Evolutionary conservation across 2,113 vertebrate species (phyloP).

Genomic region (Sylvilagus bachmani): DNA sequence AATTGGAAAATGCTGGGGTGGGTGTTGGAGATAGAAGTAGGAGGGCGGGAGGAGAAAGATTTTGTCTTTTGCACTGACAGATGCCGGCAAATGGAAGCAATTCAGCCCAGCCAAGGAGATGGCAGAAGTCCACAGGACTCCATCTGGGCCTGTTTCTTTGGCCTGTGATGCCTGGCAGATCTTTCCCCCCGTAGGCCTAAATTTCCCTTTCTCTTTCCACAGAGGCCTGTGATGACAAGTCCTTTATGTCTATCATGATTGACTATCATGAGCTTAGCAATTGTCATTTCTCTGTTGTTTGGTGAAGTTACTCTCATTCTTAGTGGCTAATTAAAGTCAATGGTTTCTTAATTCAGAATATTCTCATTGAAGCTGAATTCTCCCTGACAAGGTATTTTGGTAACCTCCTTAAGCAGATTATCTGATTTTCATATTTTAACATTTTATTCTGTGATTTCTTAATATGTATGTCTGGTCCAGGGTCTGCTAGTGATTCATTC

Average conservation of each 20-base stretch:
- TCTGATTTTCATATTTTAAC: background rate
- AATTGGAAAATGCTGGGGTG: constrained; percentile 45
- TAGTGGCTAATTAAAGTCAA: constrained; percentile 41
- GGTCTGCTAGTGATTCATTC: background rate
- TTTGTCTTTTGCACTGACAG: constrained; percentile 70
- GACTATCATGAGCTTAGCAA: constrained; percentile 1
- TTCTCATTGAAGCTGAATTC: constrained; percentile 66
- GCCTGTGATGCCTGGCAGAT: constrained; percentile 71
- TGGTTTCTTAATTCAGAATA: constrained; percentile 69
- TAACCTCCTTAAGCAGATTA: background rate
- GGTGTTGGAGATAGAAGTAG: constrained; percentile 16
- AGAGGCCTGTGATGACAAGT: background rate
- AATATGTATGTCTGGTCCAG: background rate
- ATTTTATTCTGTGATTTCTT: background rate
- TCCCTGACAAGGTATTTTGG: constrained; percentile 55
- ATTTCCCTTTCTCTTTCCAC: constrained; percentile 1
- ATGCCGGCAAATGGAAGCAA: constrained; percentile 71
- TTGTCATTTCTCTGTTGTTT: constrained; percentile 54
- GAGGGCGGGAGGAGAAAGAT: constrained; percentile 3
- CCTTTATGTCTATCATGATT: constrained; percentile 29
- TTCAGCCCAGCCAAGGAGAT: constrained; percentile 72
- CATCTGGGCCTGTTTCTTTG: constrained; percentile 80
- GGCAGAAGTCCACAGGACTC: constrained; percentile 57
- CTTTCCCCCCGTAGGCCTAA: background rate
- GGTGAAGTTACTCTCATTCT: constrained; percentile 2